A percentile compares a stretch with the other conserved stretches of the same genome.
Evolutionary conservation across 2,797 vertebrate species (phyloP).

Genomic region (Oreochromis mossambicus): DNA sequence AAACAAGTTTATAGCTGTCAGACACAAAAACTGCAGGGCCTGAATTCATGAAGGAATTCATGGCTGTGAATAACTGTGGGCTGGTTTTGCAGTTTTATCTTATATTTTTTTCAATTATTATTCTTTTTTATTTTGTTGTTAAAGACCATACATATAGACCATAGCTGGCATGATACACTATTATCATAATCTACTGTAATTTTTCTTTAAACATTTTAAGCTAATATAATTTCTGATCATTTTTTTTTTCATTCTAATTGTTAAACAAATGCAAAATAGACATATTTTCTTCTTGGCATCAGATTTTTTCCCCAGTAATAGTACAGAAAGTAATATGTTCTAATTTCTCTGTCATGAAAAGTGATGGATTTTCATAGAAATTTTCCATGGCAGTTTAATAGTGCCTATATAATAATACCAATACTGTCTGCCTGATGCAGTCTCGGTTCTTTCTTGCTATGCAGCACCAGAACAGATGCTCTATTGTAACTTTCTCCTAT

Average conservation of each 20-base stretch:
- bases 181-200: not conserved
- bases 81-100: not conserved
- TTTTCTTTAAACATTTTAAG: not conserved
- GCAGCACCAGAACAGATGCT: slow-evolving; percentile 42
- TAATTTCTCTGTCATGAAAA: not conserved
- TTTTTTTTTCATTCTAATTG: not conserved
- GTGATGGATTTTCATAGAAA: not conserved
- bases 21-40: not conserved
- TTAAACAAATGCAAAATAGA: not conserved
- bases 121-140: not conserved
- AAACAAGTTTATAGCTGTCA: not conserved
- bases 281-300: not conserved
- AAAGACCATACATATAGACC: not conserved
- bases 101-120: not conserved
- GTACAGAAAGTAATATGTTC: not conserved
- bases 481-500: slow-evolving; percentile 41
- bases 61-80: not conserved
- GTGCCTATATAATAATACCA: not conserved
- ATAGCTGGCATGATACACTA: not conserved
- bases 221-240: not conserved
- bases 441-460: not conserved
- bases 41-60: not conserved
- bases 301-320: not conserved
- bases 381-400: not conserved
- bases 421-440: not conserved